A percentile compares a stretch with the other conserved stretches of the same genome.
phyloP scores from a whole-genome alignment of 2,888 invertebrate species.

The Yponomeuta cagnagella region DNA sequence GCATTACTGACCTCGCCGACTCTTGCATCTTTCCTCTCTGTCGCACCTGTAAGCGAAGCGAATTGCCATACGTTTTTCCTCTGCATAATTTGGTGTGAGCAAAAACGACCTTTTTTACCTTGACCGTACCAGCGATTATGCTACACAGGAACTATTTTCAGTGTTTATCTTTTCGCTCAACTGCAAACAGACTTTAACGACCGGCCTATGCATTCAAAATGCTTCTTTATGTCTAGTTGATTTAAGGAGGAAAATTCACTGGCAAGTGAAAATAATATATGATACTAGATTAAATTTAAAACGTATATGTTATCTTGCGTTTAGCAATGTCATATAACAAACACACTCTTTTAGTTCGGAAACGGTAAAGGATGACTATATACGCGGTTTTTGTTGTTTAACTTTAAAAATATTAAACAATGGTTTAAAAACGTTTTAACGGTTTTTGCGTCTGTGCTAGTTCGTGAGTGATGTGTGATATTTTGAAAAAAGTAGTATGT shows the following conservation, averaged over 20 bases:
- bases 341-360: constrained; percentile 42
- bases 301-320: constrained; percentile 61
- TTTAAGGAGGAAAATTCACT: constrained; percentile 28
- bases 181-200: constrained; percentile 31
- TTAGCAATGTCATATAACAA: constrained; percentile 69
- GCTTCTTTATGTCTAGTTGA: constrained; percentile 22
- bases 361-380: constrained; percentile 23
- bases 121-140: background rate
- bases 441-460: background rate
- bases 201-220: constrained; percentile 20
- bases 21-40: background rate
- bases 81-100: constrained; percentile 19
- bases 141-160: constrained; percentile 33
- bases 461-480: background rate
- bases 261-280: constrained; percentile 17
- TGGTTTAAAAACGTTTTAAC: background rate
- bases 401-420: background rate
- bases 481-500: too few species aligned
- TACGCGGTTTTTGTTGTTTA: constrained; percentile 19
- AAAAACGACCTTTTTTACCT: constrained; percentile 4
- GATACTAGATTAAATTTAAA: constrained; percentile 28
- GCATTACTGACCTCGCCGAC: constrained; percentile 6
- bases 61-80: constrained; percentile 46
- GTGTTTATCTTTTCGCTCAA: constrained; percentile 50
- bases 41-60: background rate